A percentile compares a stretch with the other conserved stretches of the same genome.
Evolutionary conservation across 2,113 vertebrate species (phyloP).

Genomic region (Athene cunicularia): DNA sequence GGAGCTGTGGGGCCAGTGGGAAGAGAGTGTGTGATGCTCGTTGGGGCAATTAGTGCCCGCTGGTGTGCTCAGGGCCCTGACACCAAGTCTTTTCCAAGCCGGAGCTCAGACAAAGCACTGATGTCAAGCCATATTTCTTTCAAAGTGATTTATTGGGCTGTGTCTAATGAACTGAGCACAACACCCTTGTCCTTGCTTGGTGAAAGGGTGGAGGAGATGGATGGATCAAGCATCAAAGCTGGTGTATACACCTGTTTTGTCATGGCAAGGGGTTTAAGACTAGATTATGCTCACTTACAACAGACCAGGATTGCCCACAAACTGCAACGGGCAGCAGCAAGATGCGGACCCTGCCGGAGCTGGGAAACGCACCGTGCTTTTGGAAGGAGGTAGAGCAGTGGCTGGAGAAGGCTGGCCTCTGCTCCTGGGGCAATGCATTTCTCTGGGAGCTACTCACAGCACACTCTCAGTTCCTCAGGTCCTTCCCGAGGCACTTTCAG

Average conservation of each 20-base stretch:
- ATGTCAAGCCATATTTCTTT: background rate
- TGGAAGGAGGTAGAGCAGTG: background rate
- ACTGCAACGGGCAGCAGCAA: background rate
- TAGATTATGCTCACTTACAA: fast-evolving
- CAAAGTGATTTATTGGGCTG: background rate
- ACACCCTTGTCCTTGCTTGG: background rate
- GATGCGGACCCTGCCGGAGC: background rate
- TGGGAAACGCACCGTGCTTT: background rate
- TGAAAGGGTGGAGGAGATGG: background rate
- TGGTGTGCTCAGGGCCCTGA: background rate
- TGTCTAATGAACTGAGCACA: background rate
- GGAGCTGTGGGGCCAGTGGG: background rate
- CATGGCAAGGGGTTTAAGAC: background rate
- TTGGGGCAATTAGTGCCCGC: background rate
- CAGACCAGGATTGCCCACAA: fast-evolving
- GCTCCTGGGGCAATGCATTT: background rate
- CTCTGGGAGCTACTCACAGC: background rate
- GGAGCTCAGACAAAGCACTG: background rate
- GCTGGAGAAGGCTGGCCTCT: background rate
- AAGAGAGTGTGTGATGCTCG: background rate
- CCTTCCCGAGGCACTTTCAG: background rate
- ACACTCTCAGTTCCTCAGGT: background rate
- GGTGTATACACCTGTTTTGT: background rate
- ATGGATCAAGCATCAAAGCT: background rate
- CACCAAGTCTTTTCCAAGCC: background rate